Conservation (phyloP, 2,888 invertebrate genomes). For the Clepsis dumicolana region DNA sequence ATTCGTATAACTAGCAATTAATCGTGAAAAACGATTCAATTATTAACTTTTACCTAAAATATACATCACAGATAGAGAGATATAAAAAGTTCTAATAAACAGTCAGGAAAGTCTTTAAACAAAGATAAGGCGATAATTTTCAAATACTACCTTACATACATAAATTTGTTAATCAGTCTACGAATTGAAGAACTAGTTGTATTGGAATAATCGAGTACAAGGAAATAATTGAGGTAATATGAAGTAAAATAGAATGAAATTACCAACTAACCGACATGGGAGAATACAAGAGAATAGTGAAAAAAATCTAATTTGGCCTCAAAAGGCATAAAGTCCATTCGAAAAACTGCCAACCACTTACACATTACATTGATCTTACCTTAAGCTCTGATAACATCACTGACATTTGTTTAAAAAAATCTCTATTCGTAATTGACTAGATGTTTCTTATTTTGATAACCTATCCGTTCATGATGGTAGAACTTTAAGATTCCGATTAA, state of each 20-base stretch:
- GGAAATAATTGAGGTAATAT: constrained; percentile 61
- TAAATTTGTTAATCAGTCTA: constrained; percentile 74
- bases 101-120: constrained; percentile 12
- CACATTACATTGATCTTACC: constrained; percentile 79
- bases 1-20: constrained; percentile 70
- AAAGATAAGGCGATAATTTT: constrained; percentile 19
- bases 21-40: constrained; percentile 67
- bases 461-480: constrained; percentile 51
- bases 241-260: constrained; percentile 65
- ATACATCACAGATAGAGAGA: constrained; percentile 84
- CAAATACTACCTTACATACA: constrained; percentile 49
- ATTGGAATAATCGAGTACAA: constrained; percentile 50
- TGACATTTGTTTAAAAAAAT: constrained; percentile 74
- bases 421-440: constrained; percentile 64
- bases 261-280: constrained; percentile 64
- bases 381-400: constrained; percentile 82
- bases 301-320: constrained; percentile 57
- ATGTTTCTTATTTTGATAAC: constrained; percentile 61
- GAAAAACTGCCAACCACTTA: constrained; percentile 82
- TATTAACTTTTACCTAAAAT: constrained; percentile 82
- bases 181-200: constrained; percentile 56
- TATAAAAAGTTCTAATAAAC: constrained; percentile 64
- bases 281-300: constrained; percentile 59
- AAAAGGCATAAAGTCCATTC: constrained; percentile 65
- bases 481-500: constrained; percentile 22